phyloP scores from a whole-genome alignment of 2,797 vertebrate genomes.

The Percopsis omiscomaycus region DNA sequence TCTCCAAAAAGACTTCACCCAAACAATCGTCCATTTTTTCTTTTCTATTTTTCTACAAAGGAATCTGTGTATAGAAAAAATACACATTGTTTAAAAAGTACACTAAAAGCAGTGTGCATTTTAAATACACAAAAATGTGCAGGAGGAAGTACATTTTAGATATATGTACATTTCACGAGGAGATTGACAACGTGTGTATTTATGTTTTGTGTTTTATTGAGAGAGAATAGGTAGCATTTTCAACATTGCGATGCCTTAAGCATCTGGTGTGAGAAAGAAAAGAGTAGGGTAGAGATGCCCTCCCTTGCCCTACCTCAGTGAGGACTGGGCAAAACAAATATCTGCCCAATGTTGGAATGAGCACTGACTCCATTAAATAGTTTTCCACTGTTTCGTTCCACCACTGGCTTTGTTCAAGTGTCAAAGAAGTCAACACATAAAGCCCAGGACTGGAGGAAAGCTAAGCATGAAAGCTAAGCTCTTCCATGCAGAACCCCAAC shows the following conservation, averaged over 20 bases:
- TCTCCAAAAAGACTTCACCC: constrained; percentile 30
- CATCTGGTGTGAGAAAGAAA: constrained; percentile 17
- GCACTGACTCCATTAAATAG: constrained; percentile 16
- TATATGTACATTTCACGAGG: constrained; percentile 3
- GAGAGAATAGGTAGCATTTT: constrained; percentile 24
- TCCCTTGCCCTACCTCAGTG: background rate
- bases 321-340: constrained; percentile 14
- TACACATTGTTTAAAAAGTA: constrained; percentile 65
- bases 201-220: constrained; percentile 27
- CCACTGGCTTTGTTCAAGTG: constrained; percentile 28
- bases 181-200: constrained; percentile 37
- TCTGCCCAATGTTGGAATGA: constrained; percentile 33
- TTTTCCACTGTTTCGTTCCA: constrained; percentile 24
- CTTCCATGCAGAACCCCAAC: constrained; percentile 3
- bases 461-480: constrained; percentile 7
- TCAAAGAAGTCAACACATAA: constrained; percentile 29
- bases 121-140: constrained; percentile 39
- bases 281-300: constrained; percentile 6
- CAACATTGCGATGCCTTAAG: constrained; percentile 15
- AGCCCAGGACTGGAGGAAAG: constrained; percentile 17
- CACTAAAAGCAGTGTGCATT: constrained; percentile 56
- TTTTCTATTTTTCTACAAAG: constrained; percentile 57
- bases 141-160: constrained; percentile 34
- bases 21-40: constrained; percentile 28
- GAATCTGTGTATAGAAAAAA: constrained; percentile 57